phyloP scores from a whole-genome alignment of 1,140 invertebrate genomes.

The Microplitis demolitor region DNA sequence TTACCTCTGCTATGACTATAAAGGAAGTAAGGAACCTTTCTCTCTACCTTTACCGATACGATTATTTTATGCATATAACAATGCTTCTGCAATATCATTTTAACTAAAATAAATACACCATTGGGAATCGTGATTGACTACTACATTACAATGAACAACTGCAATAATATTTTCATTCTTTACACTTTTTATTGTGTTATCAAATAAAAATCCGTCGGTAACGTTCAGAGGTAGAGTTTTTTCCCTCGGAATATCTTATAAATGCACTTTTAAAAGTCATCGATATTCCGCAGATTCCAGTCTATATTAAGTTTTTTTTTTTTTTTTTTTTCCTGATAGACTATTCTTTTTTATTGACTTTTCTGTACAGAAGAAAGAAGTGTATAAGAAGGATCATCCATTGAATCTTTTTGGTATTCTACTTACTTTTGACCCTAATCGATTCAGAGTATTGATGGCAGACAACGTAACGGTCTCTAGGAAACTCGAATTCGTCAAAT shows the following conservation, averaged over 20 bases:
- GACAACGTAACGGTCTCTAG: slow-evolving; percentile 37
- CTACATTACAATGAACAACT: neutral
- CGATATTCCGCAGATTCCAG: too few relatives aligned
- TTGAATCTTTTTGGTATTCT: neutral
- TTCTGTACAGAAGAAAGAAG: slow-evolving; percentile 5
- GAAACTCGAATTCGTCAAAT: slow-evolving; percentile 9
- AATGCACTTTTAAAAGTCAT: too few relatives aligned
- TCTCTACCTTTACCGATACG: neutral
- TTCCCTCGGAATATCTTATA: too few relatives aligned
- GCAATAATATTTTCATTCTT: neutral
- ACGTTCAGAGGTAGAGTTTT: too few relatives aligned
- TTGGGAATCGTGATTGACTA: neutral
- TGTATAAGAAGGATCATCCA: slow-evolving; percentile 28
- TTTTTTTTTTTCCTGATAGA: neutral
- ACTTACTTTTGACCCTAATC: slow-evolving; percentile 16
- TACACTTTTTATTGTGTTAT: neutral
- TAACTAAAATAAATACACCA: neutral
- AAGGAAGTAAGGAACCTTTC: neutral
- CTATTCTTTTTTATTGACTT: neutral
- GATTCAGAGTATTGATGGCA: slow-evolving; percentile 6
- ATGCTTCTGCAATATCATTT: slow-evolving; percentile 1
- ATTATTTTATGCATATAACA: slow-evolving; percentile 10
- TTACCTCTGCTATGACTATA: neutral
- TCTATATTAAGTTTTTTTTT: neutral
- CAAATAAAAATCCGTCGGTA: too few relatives aligned